These are phyloP conservation scores for Corythoichthys intestinalis DNA, from an alignment of 2,113 vertebrate species.

Conservation along the genomic window DNA sequence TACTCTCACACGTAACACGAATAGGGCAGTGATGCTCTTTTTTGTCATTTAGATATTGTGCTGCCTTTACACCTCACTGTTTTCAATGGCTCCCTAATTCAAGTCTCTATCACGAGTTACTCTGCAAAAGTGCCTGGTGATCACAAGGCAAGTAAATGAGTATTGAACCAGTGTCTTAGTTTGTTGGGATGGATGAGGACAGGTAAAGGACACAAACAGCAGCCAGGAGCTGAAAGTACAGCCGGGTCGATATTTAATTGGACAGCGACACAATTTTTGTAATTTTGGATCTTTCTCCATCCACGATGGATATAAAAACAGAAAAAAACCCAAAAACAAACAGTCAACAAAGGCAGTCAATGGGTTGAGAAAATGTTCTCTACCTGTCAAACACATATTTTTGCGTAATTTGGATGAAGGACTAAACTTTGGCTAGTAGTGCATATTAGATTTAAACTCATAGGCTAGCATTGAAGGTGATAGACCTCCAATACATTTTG, in stretches of 20 bases:
- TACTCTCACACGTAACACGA: not conserved
- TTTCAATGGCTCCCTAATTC: slow-evolving; percentile 9
- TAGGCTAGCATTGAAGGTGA: too few species aligned
- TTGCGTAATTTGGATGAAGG: not conserved
- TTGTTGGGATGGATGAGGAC: slow-evolving; percentile 10
- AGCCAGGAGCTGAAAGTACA: not conserved
- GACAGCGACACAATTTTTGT: not conserved
- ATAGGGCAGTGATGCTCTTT: not conserved
- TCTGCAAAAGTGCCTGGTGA: slow-evolving; percentile 6
- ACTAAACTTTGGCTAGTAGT: not conserved
- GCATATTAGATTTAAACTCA: not conserved
- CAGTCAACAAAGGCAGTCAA: not conserved
- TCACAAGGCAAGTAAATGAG: slow-evolving; percentile 9
- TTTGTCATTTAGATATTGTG: not conserved
- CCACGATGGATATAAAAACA: too few species aligned
- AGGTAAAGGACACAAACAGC: slow-evolving; percentile 1
- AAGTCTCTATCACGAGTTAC: slow-evolving; percentile 19
- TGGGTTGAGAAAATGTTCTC: not conserved
- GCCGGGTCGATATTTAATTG: slow-evolving; percentile 2
- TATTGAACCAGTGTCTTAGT: slow-evolving; percentile 8
- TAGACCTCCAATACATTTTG: too few species aligned
- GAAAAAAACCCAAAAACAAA: too few species aligned
- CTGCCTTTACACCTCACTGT: not conserved
- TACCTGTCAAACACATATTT: not conserved
- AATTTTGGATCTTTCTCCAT: not conserved